Conservation (phyloP, 1,140 invertebrate genomes). For the Centruroides sculpturatus region DNA sequence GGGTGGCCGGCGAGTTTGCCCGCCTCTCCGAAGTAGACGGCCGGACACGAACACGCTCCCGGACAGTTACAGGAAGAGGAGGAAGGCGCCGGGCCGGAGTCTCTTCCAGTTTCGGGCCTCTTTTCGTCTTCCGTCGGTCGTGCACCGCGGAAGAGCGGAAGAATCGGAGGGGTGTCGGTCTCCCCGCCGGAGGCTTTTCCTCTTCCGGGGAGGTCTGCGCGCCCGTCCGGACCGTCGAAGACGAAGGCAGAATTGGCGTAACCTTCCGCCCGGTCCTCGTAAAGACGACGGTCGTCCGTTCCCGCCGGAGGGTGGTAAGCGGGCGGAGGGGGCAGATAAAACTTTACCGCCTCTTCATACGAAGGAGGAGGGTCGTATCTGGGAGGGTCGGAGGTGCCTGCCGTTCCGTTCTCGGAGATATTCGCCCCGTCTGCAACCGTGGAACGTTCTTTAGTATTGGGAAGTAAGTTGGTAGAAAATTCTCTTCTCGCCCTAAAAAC, state of each 20-base stretch:
- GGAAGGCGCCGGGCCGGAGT: too few relatives aligned
- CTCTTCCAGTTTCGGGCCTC: too few relatives aligned
- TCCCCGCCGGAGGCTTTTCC: too few relatives aligned
- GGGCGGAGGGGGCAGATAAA: constrained; percentile 15
- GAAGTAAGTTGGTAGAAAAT: not conserved
- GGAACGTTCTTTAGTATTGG: not conserved
- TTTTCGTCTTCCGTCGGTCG: too few relatives aligned
- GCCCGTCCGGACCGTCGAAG: too few relatives aligned
- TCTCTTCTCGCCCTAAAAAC: not conserved
- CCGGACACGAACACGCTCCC: constrained; percentile 14
- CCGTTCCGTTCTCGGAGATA: not conserved
- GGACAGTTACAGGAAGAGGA: constrained; percentile 1
- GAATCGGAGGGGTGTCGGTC: too few relatives aligned
- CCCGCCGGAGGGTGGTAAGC: constrained; percentile 4
- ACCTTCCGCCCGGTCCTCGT: not conserved
- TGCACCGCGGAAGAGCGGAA: too few relatives aligned
- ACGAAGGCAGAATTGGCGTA: too few relatives aligned
- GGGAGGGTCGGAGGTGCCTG: constrained; percentile 1
- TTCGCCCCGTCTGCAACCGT: constrained; percentile 8
- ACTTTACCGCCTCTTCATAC: constrained; percentile 17
- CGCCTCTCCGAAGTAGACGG: too few relatives aligned
- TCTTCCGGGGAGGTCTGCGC: too few relatives aligned
- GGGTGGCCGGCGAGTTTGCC: too few relatives aligned
- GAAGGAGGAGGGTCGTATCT: constrained; percentile 17
- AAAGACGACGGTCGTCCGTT: too few relatives aligned